Conservation (phyloP, 2,113 vertebrate genomes). For the Myanophis thanlyinensis region DNA sequence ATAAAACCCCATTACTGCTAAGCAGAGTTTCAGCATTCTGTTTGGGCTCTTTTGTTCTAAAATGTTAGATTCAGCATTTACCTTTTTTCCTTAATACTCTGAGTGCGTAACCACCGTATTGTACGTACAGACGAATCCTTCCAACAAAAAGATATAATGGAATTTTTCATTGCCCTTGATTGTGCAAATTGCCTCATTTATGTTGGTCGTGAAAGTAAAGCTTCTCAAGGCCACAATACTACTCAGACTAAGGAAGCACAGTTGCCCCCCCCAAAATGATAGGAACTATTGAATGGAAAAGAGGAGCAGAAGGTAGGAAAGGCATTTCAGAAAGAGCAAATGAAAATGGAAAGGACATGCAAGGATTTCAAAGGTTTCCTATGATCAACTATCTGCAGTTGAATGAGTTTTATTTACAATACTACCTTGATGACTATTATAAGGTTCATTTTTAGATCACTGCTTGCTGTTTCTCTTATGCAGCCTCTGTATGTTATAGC, state of each 20-base stretch:
- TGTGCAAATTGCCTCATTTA: not conserved
- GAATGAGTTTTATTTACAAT: not conserved
- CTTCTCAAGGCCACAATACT: not conserved
- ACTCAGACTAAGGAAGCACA: not conserved
- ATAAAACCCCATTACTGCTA: not conserved
- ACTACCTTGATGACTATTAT: not conserved
- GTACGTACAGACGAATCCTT: not conserved
- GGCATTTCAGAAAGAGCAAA: not conserved
- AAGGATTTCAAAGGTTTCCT: not conserved
- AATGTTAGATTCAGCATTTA: not conserved
- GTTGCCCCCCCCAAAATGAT: not conserved
- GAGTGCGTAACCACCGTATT: not conserved
- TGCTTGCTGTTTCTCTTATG: not conserved
- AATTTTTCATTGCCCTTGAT: not conserved
- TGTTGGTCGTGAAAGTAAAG: not conserved
- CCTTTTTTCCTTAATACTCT: not conserved
- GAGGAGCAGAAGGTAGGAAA: not conserved
- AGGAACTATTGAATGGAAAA: not conserved
- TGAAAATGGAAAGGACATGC: not conserved
- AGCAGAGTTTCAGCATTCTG: not conserved
- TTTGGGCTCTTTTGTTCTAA: not conserved
- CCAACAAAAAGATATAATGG: not conserved
- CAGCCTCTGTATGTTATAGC: not conserved
- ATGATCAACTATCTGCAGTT: not conserved
- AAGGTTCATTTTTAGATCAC: not conserved